These are phyloP conservation scores for Cantharis rustica DNA, from an alignment of 2,888 invertebrate genomes.

Conservation along the genomic window DNA sequence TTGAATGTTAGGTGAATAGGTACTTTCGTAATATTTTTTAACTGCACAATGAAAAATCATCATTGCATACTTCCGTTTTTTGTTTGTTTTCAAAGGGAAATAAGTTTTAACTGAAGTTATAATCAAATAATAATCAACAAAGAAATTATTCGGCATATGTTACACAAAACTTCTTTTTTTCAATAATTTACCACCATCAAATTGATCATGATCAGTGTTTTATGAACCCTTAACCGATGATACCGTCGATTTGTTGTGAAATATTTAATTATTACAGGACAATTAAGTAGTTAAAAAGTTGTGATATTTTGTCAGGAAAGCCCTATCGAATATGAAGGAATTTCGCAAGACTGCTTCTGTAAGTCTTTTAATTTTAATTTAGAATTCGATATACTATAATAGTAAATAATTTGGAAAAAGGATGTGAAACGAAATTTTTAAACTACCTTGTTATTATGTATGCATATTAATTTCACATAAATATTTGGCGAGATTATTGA, in stretches of 20 bases:
- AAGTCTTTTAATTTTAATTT: neutral
- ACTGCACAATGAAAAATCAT: slow-evolving; percentile 35
- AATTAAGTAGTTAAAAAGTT: neutral
- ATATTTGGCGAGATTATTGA: neutral
- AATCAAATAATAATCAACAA: neutral
- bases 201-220: neutral
- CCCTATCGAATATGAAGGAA: neutral
- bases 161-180: neutral
- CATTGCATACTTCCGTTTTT: slow-evolving; percentile 36
- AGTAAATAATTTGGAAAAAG: neutral
- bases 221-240: neutral
- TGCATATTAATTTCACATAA: too few species aligned
- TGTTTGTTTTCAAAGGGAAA: slow-evolving; percentile 28
- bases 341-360: neutral
- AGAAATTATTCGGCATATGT: neutral
- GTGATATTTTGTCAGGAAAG: neutral
- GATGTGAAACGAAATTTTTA: neutral
- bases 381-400: neutral
- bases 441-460: neutral
- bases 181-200: neutral
- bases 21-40: slow-evolving; percentile 3
- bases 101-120: slow-evolving; percentile 28
- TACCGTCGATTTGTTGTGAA: neutral
- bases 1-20: neutral
- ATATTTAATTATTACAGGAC: neutral